A percentile compares a stretch with the other conserved stretches of the same genome.
phyloP scores from a whole-genome alignment of 2,113 vertebrate species.

The Ibidorhyncha struthersii region DNA sequence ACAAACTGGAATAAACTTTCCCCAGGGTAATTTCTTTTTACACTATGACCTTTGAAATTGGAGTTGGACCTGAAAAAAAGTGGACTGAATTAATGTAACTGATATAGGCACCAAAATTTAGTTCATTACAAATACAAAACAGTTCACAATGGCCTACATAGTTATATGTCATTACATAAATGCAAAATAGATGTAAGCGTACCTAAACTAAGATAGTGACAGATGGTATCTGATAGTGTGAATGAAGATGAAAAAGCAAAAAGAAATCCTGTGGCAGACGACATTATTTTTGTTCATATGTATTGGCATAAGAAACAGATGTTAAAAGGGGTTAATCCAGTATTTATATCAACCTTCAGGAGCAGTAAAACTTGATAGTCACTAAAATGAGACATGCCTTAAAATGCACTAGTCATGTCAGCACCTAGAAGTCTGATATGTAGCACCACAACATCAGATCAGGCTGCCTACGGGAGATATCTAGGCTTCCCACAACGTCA shows the following conservation, averaged over 20 bases:
- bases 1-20: neutral
- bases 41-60: neutral
- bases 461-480: neutral
- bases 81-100: neutral
- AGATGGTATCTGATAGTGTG: neutral
- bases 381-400: neutral
- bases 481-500: neutral
- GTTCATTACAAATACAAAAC: neutral
- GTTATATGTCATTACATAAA: neutral
- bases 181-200: neutral
- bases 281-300: neutral
- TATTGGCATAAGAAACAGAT: neutral
- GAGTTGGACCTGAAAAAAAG: neutral
- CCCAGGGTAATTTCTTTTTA: neutral
- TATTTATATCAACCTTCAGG: neutral
- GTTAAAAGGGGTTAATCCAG: slow-evolving; percentile 4
- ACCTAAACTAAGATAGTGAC: neutral
- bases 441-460: neutral
- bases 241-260: neutral
- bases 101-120: neutral
- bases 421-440: neutral
- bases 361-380: neutral
- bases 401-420: neutral
- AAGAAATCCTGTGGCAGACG: neutral
- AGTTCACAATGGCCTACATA: neutral